phyloP scores from a whole-genome alignment of 2,797 vertebrate genomes.

The Tarsius wallacei region DNA sequence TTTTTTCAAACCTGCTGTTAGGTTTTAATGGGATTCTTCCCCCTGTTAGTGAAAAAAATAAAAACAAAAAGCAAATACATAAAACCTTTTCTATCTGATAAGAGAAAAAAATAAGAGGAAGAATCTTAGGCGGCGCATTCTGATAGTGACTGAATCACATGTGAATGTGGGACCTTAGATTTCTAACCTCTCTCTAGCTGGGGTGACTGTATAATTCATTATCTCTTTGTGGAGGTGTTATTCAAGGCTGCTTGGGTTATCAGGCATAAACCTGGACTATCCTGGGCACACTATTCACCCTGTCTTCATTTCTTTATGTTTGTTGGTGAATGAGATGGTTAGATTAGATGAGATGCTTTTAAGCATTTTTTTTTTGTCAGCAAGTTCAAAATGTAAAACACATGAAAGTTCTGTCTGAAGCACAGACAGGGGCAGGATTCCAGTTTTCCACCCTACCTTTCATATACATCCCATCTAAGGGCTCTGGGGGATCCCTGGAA shows the following conservation, averaged over 20 bases:
- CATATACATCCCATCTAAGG: rapidly evolving
- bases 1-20: not conserved
- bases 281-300: not conserved
- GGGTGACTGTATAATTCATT: not conserved
- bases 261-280: not conserved
- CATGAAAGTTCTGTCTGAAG: not conserved
- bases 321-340: not conserved
- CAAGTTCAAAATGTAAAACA: slow-evolving; percentile 27
- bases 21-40: not conserved
- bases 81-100: not conserved
- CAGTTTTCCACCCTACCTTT: not conserved
- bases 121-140: not conserved
- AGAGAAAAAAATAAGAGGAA: not conserved
- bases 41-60: slow-evolving; percentile 33
- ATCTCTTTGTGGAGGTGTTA: not conserved
- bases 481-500: not conserved
- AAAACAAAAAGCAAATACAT: not conserved
- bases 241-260: not conserved
- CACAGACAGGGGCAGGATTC: not conserved
- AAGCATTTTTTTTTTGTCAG: not conserved
- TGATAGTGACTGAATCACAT: not conserved
- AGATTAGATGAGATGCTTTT: not conserved
- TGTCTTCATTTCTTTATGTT: not conserved
- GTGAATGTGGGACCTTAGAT: not conserved
- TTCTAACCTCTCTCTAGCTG: not conserved